Evolutionary conservation across 2,113 vertebrate species (phyloP).

Genomic region (Ammospiza caudacuta): DNA sequence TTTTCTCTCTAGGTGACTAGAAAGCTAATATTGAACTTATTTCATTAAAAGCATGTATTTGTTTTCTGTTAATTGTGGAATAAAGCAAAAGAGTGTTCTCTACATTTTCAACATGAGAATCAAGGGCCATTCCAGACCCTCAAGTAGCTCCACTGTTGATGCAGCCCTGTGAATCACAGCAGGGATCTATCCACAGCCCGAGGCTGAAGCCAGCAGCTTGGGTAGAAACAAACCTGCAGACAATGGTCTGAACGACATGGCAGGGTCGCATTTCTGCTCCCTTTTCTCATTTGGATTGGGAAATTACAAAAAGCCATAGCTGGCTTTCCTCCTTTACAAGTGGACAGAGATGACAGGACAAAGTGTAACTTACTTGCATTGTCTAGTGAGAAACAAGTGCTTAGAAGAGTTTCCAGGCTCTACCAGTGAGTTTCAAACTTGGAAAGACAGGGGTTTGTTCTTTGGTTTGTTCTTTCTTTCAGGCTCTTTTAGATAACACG

Average conservation of each 20-base stretch:
- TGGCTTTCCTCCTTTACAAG: not conserved
- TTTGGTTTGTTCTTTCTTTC: not conserved
- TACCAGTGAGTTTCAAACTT: not conserved
- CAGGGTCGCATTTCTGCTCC: not conserved
- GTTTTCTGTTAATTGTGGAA: not conserved
- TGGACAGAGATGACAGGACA: not conserved
- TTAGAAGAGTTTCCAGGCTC: not conserved
- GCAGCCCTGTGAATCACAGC: not conserved
- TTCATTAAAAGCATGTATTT: not conserved
- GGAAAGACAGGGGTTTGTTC: not conserved
- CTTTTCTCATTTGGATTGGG: not conserved
- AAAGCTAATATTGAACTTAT: not conserved
- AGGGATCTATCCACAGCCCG: accelerated
- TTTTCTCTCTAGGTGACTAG: not conserved
- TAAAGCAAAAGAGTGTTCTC: not conserved
- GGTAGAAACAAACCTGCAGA: not conserved
- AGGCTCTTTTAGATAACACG: not conserved
- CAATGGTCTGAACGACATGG: not conserved
- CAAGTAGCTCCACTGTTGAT: not conserved
- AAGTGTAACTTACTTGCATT: not conserved
- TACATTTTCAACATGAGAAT: not conserved
- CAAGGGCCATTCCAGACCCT: not conserved
- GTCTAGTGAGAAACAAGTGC: not conserved
- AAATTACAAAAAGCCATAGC: not conserved
- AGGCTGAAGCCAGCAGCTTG: not conserved